Evolutionary conservation across 2,888 invertebrate species (phyloP).

Genomic region (Cantharis lateralis): DNA sequence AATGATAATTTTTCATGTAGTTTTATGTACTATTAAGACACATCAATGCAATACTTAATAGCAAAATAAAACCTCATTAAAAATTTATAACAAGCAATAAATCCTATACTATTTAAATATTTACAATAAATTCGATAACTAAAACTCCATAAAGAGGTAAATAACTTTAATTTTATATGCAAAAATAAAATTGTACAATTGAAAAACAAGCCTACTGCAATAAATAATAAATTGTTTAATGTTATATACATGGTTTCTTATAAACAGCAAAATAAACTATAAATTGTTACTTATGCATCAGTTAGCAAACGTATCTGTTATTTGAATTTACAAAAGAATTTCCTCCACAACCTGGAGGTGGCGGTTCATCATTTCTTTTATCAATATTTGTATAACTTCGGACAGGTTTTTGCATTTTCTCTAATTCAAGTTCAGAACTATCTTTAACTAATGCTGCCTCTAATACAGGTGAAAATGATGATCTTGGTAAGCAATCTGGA

Average conservation of each 20-base stretch:
- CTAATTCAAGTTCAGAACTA: constrained; percentile 45
- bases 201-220: not conserved
- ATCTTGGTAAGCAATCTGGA: constrained; percentile 44
- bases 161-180: not conserved
- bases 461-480: constrained; percentile 43
- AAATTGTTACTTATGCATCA: constrained; percentile 21
- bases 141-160: not conserved
- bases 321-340: constrained; percentile 49
- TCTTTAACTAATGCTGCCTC: constrained; percentile 48
- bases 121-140: not conserved
- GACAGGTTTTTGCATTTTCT: constrained; percentile 41
- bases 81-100: not conserved
- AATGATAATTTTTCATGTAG: not conserved
- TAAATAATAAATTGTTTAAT: not conserved
- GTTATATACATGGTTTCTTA: not conserved
- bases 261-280: not conserved
- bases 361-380: constrained; percentile 59
- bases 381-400: constrained; percentile 43
- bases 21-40: not conserved
- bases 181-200: not conserved
- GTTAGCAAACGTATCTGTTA: constrained; percentile 52
- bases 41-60: not conserved
- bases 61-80: not conserved
- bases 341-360: constrained; percentile 60
- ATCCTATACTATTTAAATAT: not conserved